Percentiles rank a stretch among this genome's conserved stretches.
These are phyloP conservation scores for human (Homo sapiens) DNA, from an alignment of 2,113 vertebrate genomes.

Conservation along the genomic window DNA sequence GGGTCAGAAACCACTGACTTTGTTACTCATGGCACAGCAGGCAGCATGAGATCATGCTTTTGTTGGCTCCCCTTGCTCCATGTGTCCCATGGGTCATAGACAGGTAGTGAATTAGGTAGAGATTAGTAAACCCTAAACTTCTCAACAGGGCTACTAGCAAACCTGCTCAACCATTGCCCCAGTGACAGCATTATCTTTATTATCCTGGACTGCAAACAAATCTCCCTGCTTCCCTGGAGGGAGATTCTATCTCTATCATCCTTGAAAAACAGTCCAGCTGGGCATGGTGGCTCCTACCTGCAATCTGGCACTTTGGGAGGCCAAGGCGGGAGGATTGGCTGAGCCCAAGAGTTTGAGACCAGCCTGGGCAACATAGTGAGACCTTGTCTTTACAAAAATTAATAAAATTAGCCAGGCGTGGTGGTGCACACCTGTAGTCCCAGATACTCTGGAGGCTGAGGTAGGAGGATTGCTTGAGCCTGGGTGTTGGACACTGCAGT, in stretches of 20 bases:
- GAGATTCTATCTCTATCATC: background rate
- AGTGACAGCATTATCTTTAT: background rate
- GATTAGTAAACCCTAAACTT: background rate
- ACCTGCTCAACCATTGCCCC: background rate
- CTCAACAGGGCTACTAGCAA: background rate
- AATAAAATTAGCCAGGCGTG: too few species aligned
- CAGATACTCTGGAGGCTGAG: too few species aligned
- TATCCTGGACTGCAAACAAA: background rate
- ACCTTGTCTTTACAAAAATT: background rate
- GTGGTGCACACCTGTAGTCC: too few species aligned
- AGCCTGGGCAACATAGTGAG: background rate
- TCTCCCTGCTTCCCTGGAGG: background rate
- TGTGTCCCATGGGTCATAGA: background rate
- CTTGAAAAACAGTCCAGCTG: background rate
- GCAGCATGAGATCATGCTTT: background rate
- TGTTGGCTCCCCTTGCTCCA: background rate
- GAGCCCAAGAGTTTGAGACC: background rate
- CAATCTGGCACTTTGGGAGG: background rate
- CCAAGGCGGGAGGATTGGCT: too few species aligned
- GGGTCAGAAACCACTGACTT: conserved; percentile 5
- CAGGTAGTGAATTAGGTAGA: background rate
- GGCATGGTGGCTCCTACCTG: background rate
- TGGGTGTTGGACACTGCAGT: too few species aligned
- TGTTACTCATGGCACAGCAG: background rate
- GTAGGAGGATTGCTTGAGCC: too few species aligned